phyloP scores from a whole-genome alignment of 2,888 invertebrate genomes.

The Diarsia mendica region DNA sequence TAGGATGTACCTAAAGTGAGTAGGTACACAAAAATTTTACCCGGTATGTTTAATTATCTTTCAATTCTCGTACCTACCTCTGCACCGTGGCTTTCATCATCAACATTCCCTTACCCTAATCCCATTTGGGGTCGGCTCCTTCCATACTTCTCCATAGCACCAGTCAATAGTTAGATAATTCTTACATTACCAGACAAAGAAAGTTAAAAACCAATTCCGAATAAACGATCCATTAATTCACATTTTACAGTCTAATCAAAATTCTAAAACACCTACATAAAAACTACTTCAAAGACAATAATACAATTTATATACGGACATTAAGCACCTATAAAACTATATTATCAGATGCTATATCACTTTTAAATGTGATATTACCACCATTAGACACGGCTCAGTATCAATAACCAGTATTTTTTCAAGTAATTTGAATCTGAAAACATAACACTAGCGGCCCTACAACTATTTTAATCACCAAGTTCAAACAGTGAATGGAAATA shows the following conservation, averaged over 20 bases:
- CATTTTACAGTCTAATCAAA: background rate
- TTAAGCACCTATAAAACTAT: background rate
- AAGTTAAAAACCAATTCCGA: background rate
- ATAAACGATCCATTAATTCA: background rate
- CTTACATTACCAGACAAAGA: background rate
- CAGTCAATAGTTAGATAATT: background rate
- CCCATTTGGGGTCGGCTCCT: too few species aligned
- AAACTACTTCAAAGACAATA: slow-evolving; percentile 22
- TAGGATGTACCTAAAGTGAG: too few species aligned
- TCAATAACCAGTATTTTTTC: slow-evolving; percentile 15
- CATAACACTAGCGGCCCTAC: background rate
- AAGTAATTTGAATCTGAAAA: slow-evolving; percentile 13
- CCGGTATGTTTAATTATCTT: background rate
- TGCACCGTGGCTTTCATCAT: background rate
- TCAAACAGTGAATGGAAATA: slow-evolving; percentile 23
- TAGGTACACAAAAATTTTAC: too few species aligned
- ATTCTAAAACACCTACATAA: slow-evolving; percentile 10
- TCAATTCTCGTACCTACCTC: background rate
- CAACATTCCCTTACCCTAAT: too few species aligned
- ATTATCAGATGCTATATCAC: background rate
- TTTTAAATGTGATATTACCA: slow-evolving; percentile 10
- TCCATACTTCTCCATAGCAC: background rate
- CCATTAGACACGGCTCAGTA: slow-evolving; percentile 11
- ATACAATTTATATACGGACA: slow-evolving; percentile 6
- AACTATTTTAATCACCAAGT: slow-evolving; percentile 22